Evolutionary conservation across 53 echinoderm and acorn worm genomes (phyloP).

Genomic region (Temnopleurus reevesii): DNA sequence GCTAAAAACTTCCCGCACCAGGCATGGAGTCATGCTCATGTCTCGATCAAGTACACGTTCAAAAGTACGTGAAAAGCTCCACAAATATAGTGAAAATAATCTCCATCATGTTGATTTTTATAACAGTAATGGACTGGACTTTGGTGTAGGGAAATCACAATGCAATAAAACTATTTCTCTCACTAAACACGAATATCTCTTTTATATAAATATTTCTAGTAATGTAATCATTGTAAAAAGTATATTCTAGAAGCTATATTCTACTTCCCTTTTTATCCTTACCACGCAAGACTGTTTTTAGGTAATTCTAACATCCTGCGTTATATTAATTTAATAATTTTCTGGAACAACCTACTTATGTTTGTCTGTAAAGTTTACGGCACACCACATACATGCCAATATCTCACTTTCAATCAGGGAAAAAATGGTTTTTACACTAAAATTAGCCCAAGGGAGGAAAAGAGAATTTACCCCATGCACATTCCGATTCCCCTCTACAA

Average conservation of each 20-base stretch:
- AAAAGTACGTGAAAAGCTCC: background rate
- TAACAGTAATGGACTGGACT: no score
- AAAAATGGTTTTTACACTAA: no score
- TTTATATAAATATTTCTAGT: background rate
- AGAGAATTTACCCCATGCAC: background rate
- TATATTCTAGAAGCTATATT: background rate
- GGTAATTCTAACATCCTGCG: background rate
- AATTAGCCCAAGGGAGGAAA: background rate
- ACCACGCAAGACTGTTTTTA: background rate
- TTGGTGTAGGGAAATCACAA: no score
- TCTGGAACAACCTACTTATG: background rate
- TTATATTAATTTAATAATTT: background rate
- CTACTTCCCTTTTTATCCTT: background rate
- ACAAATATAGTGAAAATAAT: background rate
- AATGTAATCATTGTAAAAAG: background rate
- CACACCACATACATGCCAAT: no score
- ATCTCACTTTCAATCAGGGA: no score
- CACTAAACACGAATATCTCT: background rate
- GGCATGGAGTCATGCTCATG: no score
- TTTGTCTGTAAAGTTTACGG: no score
- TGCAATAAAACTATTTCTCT: background rate
- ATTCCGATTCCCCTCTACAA: background rate
- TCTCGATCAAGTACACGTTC: conserved; percentile 19
- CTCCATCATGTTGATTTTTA: background rate
- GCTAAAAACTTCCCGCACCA: no score